Evolutionary conservation across 2,888 invertebrate species (phyloP).

Genomic region (Drosophila nr. fundita): DNA sequence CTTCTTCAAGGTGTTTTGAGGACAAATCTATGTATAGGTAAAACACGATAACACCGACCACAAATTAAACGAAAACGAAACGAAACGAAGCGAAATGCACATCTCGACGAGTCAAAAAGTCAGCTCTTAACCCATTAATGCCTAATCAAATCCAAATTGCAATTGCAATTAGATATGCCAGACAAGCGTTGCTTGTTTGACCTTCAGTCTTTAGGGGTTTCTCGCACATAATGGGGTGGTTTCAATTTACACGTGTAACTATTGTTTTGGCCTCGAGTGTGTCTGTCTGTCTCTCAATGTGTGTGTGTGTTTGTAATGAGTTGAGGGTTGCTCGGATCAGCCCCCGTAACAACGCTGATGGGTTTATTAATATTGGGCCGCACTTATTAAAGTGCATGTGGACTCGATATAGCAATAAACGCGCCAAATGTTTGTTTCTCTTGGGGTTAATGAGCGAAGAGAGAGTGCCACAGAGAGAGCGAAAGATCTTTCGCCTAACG

Average conservation of each 20-base stretch:
- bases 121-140: constrained; percentile 74
- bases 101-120: constrained; percentile 55
- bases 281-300: background rate
- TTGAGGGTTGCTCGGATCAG: constrained; percentile 64
- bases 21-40: constrained; percentile 39
- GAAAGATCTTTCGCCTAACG: background rate
- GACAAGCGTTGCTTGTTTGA: constrained; percentile 35
- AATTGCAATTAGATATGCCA: constrained; percentile 64
- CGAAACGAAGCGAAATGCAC: constrained; percentile 5
- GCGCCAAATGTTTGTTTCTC: constrained; percentile 68
- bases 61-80: background rate
- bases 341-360: constrained; percentile 64
- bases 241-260: constrained; percentile 56
- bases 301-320: background rate
- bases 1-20: constrained; percentile 68
- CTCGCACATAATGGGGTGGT: constrained; percentile 27
- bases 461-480: background rate
- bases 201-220: constrained; percentile 51
- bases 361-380: constrained; percentile 69
- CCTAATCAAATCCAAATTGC: constrained; percentile 68
- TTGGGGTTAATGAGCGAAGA: constrained; percentile 61
- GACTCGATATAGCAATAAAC: constrained; percentile 61
- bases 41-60: constrained; percentile 19
- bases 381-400: constrained; percentile 51
- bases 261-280: constrained; percentile 47